These are phyloP conservation scores for Patella pellucida DNA, from an alignment of 2,888 invertebrate species.

Conservation along the genomic window DNA sequence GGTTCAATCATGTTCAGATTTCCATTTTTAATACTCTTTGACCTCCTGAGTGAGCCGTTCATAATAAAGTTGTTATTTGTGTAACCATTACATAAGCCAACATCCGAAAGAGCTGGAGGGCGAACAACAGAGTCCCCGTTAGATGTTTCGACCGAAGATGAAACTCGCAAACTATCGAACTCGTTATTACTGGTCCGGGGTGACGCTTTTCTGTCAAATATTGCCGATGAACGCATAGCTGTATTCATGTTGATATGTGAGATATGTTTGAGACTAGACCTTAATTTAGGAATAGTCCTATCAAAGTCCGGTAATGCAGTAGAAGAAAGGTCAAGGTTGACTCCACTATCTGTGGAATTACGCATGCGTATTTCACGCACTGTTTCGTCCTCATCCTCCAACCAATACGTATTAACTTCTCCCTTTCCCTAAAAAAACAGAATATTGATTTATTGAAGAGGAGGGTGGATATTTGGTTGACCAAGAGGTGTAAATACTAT, in stretches of 20 bases:
- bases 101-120: background rate
- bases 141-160: background rate
- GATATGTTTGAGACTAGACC: background rate
- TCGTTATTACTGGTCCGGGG: background rate
- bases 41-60: background rate
- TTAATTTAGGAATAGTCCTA: background rate
- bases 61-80: background rate
- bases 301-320: conserved; percentile 10
- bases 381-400: conserved; percentile 37
- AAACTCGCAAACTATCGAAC: background rate
- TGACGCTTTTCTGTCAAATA: background rate
- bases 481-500: no score
- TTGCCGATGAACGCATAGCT: conserved; percentile 21
- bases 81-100: background rate
- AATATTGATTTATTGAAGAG: background rate
- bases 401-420: conserved; percentile 66
- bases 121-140: background rate
- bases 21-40: background rate
- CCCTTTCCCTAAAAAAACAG: conserved; percentile 66
- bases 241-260: conserved; percentile 23
- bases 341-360: conserved; percentile 33
- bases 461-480: background rate
- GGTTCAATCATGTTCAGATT: background rate
- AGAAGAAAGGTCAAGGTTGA: conserved; percentile 23
- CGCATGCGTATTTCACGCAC: conserved; percentile 27